These are phyloP conservation scores for Gymnoscelis rufifasciata DNA, from an alignment of 2,888 invertebrate species.

Conservation along the genomic window DNA sequence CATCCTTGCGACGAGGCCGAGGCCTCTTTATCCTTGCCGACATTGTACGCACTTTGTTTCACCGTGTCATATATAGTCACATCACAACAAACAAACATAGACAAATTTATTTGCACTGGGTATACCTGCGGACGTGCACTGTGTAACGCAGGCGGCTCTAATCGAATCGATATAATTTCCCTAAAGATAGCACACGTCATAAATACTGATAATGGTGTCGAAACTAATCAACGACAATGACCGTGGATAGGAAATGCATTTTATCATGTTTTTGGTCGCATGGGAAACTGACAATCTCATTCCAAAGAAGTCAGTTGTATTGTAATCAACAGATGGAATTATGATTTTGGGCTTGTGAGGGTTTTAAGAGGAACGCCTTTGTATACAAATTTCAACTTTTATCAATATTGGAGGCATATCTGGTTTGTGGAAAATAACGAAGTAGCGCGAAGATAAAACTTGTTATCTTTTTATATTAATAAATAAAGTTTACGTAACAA, in stretches of 20 bases:
- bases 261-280: too few relatives aligned
- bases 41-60: slow-evolving; percentile 44
- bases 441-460: too few relatives aligned
- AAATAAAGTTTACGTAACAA: too few relatives aligned
- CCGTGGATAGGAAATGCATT: slow-evolving; percentile 15
- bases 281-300: too few relatives aligned
- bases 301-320: too few relatives aligned
- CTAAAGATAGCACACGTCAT: slow-evolving; percentile 65
- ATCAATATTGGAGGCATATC: too few relatives aligned
- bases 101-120: slow-evolving; percentile 41
- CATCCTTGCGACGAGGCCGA: slow-evolving; percentile 63
- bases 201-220: slow-evolving; percentile 53
- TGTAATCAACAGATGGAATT: too few relatives aligned
- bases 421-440: too few relatives aligned
- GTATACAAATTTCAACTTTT: too few relatives aligned
- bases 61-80: slow-evolving; percentile 35
- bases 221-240: slow-evolving; percentile 38
- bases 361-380: too few relatives aligned
- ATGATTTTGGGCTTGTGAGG: too few relatives aligned
- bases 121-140: slow-evolving; percentile 60
- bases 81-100: slow-evolving; percentile 44
- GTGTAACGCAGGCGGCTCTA: slow-evolving; percentile 49
- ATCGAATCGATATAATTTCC: slow-evolving; percentile 52
- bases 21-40: slow-evolving; percentile 54
- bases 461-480: too few relatives aligned